Evolutionary conservation across 1,140 invertebrate genomes (phyloP), one percentile per base, ranked within the genome.

Genomic region (Tribolium madens): DNA sequence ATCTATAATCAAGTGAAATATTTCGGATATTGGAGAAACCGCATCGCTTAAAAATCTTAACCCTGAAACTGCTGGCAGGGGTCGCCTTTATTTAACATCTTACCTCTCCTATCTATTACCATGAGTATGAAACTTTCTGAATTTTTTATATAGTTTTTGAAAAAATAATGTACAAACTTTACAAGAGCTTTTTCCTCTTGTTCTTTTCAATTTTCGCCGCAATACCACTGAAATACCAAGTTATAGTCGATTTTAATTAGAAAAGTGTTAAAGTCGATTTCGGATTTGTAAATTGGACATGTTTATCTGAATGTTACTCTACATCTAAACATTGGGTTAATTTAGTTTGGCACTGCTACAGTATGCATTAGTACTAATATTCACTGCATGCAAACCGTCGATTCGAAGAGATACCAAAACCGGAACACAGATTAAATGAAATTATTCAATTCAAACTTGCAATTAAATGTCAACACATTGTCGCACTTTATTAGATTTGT

Each of bases 401-500:
- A 21, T 50, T 15, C 6, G 52, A 21, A 21, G 14, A 57, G 15
- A 57, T 57, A 57, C 17, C 52, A 57, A 57, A 57, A 57, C 52
- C 52, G 52, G 52, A 57, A 57, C 52, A 57, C 7, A 57, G 52
- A 57, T 57, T 57, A 18, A 57, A 57, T 57, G 52, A 57, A 57
- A 57, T 57, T 57, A 57, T 57, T 57, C 52, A 57, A 57, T 57
- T 57, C 52, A 57, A 21, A 17, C 17, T 57, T 2, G 52, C 52
- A 57, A 57, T 57, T 57, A 57, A 57, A 57, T n/a, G 52, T 57
- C 52, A 57, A 57, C 52, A 57, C 52, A 57, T 57, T 57, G 52
- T 57, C 52, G 52, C 17, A 57, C 52, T 57, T 57, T 57, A 57
- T n/a, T 17, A 57, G 52, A 57, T 57, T 57, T 57, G 52, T 57